These are phyloP conservation scores for Burhinus oedicnemus DNA, from an alignment of 2,113 vertebrate species.

Conservation along the genomic window DNA sequence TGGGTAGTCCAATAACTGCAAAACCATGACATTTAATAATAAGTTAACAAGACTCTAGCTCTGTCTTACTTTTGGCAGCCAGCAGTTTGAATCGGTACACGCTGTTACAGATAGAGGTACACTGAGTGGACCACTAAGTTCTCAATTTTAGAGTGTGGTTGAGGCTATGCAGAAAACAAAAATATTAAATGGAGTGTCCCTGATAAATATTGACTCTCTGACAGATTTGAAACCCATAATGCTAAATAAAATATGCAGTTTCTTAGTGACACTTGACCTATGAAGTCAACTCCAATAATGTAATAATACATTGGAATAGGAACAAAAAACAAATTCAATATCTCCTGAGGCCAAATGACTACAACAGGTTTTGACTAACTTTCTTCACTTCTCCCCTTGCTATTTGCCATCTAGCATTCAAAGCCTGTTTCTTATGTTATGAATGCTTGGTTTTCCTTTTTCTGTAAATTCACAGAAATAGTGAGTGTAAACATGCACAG, in stretches of 20 bases:
- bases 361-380: constrained; percentile 61
- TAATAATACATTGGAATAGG: constrained; percentile 64
- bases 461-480: constrained; percentile 35
- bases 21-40: neutral
- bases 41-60: neutral
- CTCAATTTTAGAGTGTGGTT: constrained; percentile 21
- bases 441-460: neutral
- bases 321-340: constrained; percentile 65
- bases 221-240: constrained; percentile 39
- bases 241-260: constrained; percentile 67
- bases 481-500: neutral
- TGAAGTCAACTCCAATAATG: constrained; percentile 73
- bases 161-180: constrained; percentile 59
- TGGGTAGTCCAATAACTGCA: neutral
- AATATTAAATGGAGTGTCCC: constrained; percentile 40
- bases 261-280: constrained; percentile 68
- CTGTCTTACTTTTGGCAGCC: neutral
- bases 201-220: constrained; percentile 71
- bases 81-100: neutral
- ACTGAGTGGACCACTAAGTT: neutral
- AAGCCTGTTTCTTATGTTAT: neutral
- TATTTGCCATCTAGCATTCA: constrained; percentile 28
- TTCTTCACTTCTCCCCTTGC: constrained; percentile 31
- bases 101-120: neutral
- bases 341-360: constrained; percentile 55